Percentiles rank a stretch among this genome's conserved stretches.
Evolutionary conservation across 2,113 vertebrate species (phyloP).

Genomic region (Mionectes macconnelli): DNA sequence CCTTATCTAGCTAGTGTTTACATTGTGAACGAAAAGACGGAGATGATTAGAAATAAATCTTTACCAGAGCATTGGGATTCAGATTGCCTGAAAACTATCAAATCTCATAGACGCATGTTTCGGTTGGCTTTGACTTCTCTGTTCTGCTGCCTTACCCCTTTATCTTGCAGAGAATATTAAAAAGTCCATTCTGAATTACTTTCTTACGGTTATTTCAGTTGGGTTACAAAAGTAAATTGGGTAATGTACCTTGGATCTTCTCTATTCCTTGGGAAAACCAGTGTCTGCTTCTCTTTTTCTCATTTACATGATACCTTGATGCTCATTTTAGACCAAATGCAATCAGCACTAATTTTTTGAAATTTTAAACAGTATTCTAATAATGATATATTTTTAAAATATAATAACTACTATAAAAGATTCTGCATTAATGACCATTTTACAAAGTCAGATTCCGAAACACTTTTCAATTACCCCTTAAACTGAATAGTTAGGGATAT

Average conservation of each 20-base stretch:
- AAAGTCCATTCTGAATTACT: neutral
- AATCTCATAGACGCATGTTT: neutral
- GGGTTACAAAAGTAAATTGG: neutral
- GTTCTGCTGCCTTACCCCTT: neutral
- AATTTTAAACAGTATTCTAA: neutral
- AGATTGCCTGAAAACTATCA: neutral
- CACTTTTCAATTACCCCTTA: neutral
- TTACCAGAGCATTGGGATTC: neutral
- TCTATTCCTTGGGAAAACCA: neutral
- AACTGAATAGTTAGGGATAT: neutral
- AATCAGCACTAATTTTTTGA: neutral
- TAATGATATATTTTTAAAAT: neutral
- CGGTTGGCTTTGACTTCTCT: neutral
- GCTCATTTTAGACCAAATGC: neutral
- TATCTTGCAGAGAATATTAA: neutral
- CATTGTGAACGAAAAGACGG: neutral
- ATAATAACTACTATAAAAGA: neutral
- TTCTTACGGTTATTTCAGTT: neutral
- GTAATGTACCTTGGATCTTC: neutral
- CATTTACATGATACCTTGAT: neutral
- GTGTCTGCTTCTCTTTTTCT: neutral
- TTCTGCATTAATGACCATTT: neutral
- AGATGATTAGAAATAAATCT: neutral
- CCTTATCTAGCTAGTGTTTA: neutral
- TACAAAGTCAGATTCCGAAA: neutral